A percentile compares a stretch with the other conserved stretches of the same genome.
Evolutionary conservation across 2,888 invertebrate genomes (phyloP).

Genomic region (Andrena flavipes): DNA sequence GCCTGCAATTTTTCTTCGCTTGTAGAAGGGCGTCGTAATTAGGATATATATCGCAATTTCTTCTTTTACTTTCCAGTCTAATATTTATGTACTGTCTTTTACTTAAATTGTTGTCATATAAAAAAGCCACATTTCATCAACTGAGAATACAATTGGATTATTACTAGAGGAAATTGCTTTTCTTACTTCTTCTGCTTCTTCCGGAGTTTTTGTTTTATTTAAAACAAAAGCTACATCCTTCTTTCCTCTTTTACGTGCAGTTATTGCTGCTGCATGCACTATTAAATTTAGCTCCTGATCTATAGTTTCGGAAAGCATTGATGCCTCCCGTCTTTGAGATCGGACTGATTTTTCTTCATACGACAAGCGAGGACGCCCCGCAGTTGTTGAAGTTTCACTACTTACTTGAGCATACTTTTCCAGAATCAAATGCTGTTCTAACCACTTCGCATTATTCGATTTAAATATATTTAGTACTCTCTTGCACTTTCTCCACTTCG

Average conservation of each 20-base stretch:
- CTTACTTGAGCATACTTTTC: not conserved
- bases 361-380: not conserved
- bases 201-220: not conserved
- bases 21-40: not conserved
- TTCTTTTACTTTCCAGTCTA: constrained; percentile 10
- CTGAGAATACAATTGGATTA: not conserved
- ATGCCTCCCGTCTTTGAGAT: constrained; percentile 8
- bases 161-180: not conserved
- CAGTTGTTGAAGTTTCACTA: not conserved
- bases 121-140: constrained; percentile 7
- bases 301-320: constrained; percentile 6
- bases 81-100: constrained; percentile 5
- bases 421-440: not conserved
- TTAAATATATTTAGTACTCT: not conserved
- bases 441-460: not conserved
- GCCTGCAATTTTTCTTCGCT: not conserved
- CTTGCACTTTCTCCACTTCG: not conserved
- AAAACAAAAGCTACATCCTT: no score
- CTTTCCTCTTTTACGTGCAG: no score
- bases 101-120: not conserved
- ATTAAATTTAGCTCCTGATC: constrained; percentile 5
- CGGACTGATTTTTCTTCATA: not conserved
- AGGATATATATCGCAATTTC: constrained; percentile 6
- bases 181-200: not conserved
- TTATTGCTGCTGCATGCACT: not conserved